A percentile compares a stretch with the other conserved stretches of the same genome.
phyloP scores from a whole-genome alignment of 2,797 vertebrate species.

The Psittacula echo region DNA sequence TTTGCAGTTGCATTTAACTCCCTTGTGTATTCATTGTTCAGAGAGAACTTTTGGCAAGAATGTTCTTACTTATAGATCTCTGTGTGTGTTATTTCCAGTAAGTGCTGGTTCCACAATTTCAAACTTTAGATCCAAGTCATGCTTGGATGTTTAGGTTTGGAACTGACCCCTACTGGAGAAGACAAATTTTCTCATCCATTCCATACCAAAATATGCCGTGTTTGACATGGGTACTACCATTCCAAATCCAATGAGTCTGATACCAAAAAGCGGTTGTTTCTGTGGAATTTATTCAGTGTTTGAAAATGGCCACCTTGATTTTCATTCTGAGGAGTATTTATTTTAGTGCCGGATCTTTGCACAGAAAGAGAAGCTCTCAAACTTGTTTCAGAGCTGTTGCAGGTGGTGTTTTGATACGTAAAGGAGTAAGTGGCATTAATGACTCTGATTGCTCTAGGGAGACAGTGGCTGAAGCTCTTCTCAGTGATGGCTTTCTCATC shows the following conservation, averaged over 20 bases:
- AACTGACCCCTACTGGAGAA: not conserved
- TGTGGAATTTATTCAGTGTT: not conserved
- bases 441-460: constrained; percentile 62
- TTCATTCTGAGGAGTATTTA: not conserved
- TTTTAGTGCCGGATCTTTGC: not conserved
- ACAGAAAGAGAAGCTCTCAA: not conserved
- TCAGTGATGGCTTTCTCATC: constrained; percentile 85
- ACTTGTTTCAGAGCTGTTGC: not conserved
- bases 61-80: not conserved
- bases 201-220: not conserved
- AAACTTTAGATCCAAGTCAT: not conserved
- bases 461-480: constrained; percentile 75
- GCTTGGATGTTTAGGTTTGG: not conserved
- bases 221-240: not conserved
- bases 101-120: not conserved
- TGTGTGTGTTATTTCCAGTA: not conserved
- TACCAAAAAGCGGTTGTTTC: not conserved
- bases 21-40: not conserved
- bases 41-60: not conserved
- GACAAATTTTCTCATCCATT: not conserved
- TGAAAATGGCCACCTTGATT: not conserved
- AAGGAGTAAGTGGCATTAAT: not conserved
- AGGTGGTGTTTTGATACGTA: not conserved
- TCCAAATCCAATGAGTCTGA: not conserved
- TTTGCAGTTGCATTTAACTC: not conserved